Evolutionary conservation across 2,888 invertebrate genomes (phyloP), one percentile per base, ranked within the genome.

Genomic region (Drosophila diplacantha): DNA sequence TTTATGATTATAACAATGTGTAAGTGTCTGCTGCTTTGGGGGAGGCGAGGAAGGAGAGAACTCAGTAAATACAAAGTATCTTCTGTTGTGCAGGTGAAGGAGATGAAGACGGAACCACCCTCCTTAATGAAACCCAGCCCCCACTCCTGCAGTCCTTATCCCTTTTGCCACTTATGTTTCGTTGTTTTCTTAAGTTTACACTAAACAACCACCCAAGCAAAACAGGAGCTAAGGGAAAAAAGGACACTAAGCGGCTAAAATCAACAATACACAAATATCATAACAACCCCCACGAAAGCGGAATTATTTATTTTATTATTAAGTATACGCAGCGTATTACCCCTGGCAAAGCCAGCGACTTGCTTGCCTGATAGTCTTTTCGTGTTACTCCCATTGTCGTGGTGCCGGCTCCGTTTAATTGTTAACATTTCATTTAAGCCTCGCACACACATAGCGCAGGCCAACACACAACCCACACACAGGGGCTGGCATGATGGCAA

Each of bases 361-460:
- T 71, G 63, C 69, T 61, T 61, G 60, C 73, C 74, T 76, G 82
- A 73, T 79, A 73, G 81, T 73, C 82, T 80, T 82, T 80, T 80
- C 82, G 69, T 77, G 71, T 70, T 62, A 69, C 50, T 69, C n/a
- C 58, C 75, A 57, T 63, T 72, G 76, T 72, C 75, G 79, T 75
- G 72, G 55, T 57, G 67, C 75, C 72, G 64, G 59, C 74, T 75
- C 73, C 74, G 69, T 83, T 80, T 80, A 80, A 80, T 80, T 80
- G 83, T 80, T 81, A 80, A 78, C 80, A 83, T 82, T 80, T 80
- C 81, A 82, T 80, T 82, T 82, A 82, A 75, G 72, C 70, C 65
- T 55, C 43, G 35, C 63, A 56, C 66, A 57, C 56, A 52, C 49
- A 49, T 5, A 46, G 24, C 18, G 35, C 22, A n/a, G 12, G 37